Evolutionary conservation across 2,113 vertebrate species (phyloP), one percentile per base, ranked within the genome.

Genomic region (Proteles cristata): DNA sequence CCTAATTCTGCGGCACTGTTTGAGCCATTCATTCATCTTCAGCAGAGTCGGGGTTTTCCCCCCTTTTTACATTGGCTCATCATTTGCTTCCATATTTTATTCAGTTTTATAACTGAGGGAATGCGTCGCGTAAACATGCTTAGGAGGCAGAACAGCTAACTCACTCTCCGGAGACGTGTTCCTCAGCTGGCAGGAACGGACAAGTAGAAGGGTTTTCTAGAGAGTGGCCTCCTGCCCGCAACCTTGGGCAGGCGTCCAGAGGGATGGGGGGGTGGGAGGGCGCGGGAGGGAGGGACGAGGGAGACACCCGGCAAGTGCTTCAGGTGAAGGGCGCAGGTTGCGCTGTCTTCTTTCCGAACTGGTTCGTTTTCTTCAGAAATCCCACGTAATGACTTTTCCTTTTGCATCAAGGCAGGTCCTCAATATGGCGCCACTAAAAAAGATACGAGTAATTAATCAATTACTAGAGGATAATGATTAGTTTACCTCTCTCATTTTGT

Each of bases 401-500:
- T 61, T 81, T 84, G 11, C 53, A 50, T 82, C 58, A 79, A 16
- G 35, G 83, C 88, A 33, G 33, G 43, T 66, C 43, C 77, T 80
- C 16, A 45, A 0, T 21, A 89, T 71, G n/a, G 79, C 68, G 16
- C 53, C 82, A 50, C 48, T 31, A 0, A n/a, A 58, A 87, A 77
- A 87, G 14, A 83, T 48, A 31, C 1, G 4, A 43, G 61, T 90
- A 68, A 50, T 74, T 74, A 31, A 68, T 92, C 53, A 82, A 4
- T 71, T 87, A 45, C 12, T 63, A 17, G 53, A 48, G 39, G 31
- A 25, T 77, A 66, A n/a, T 33, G 14, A 53, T 66, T 68, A 31
- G 28, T 73, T 4, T 95, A 4, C 58, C 89, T 88, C 2, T 55
- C 89, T 96, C 93, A 94, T 66, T 87, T 95, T 92, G n/a, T 90